Conservation (phyloP, 2,113 vertebrate genomes). For the Petromus typicus region DNA sequence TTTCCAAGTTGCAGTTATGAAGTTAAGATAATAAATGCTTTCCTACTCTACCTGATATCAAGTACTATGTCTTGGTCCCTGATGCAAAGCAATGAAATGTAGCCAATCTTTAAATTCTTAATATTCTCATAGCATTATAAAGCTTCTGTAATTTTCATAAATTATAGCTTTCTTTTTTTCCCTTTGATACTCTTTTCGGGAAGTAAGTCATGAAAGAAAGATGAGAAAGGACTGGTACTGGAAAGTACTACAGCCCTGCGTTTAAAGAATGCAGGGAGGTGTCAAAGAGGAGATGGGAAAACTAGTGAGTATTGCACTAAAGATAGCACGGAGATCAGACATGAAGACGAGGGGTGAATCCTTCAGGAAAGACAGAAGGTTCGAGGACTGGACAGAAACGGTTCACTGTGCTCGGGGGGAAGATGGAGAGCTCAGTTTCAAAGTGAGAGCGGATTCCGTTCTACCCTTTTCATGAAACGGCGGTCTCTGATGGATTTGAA, state of each 20-base stretch:
- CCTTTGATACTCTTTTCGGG: not conserved
- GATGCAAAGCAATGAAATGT: not conserved
- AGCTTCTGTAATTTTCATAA: conserved; percentile 17
- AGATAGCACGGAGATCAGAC: not conserved
- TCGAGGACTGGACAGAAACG: too few species aligned
- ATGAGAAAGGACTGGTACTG: conserved; percentile 6
- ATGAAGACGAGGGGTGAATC: too few species aligned
- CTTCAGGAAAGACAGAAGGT: not conserved
- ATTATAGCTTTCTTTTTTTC: not conserved
- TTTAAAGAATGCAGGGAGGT: not conserved
- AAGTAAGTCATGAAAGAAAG: not conserved
- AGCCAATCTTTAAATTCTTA: conserved; percentile 42
- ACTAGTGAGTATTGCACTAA: not conserved
- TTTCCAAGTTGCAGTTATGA: conserved; percentile 9
- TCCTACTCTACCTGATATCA: not conserved
- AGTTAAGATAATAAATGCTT: not conserved
- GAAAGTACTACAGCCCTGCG: not conserved
- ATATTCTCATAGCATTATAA: not conserved
- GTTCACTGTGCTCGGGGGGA: too few species aligned
- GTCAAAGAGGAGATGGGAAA: not conserved
- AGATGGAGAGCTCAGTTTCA: too few species aligned
- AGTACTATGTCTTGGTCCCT: not conserved
- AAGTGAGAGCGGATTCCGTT: too few species aligned
- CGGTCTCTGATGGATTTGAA: not conserved
- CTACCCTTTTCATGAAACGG: not conserved